Base-by-base conservation (phyloP, 2,113 vertebrate species). In the Bufo bufo region DNA sequence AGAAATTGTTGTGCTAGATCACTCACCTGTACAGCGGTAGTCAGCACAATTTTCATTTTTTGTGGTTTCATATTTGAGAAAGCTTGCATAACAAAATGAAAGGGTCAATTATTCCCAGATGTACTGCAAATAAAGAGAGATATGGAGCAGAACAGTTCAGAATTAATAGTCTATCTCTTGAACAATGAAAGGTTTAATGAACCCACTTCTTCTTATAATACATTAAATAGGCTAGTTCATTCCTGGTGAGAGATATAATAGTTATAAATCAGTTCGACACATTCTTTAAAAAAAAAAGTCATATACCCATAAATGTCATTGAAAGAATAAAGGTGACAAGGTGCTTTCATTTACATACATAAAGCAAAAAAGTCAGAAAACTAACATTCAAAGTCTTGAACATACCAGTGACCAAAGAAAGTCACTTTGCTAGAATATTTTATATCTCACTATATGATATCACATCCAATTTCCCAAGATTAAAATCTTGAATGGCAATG, bases 171-270 rank as follows among this genome's bases (percentile, higher is more conserved):
- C 86, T 87, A 81, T 87, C 77, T 81, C 63, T 82, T 87, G 59
- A 81, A 80, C 86, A 87, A 82, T 82, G 78, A 87, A 87, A 87
- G 78, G 77, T 87, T 81, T 82, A 87, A 80, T 87, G 77, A 87
- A 87, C 65, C 77, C 77, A 87, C 52, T 87, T 82, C 50, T 74
- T 87, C 86, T 87, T 87, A 81, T 45, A 82, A 66, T 66, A 80
- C 65, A 82, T 82, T 87, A 87, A 82, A 87, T 87, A 80, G 78
- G 78, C 77, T 81, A 72, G 65, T 50, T 81, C 33, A n/a, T 82
- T 87, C 77, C 86, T 82, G 33, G 33, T 58, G 78, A 87, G 65
- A 81, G 78, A 79, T 58, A 66, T 82, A 59, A 82, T 74, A 82
- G 65, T 81, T 71, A 81, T 87, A 87, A 87, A 81, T 87, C 77